Evolutionary conservation across 2,113 vertebrate genomes (phyloP).

Genomic region (Dolichotis patagonum): DNA sequence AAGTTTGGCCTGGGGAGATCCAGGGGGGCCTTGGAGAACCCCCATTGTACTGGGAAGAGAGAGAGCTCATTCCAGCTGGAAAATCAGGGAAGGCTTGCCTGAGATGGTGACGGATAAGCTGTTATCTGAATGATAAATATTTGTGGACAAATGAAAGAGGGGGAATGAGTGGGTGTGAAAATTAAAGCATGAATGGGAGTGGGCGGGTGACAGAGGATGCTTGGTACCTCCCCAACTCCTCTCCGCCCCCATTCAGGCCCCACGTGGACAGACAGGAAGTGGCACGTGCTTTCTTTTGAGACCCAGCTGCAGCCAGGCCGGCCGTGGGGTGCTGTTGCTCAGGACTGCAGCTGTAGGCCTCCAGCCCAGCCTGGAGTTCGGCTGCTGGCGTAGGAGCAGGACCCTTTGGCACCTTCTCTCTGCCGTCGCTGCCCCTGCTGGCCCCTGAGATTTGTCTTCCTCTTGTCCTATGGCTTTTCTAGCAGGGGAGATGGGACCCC

Average conservation of each 20-base stretch:
- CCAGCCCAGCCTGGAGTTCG: neutral
- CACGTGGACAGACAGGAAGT: neutral
- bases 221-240: neutral
- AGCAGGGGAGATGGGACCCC: neutral
- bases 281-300: neutral
- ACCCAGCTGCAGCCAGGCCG: neutral
- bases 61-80: neutral
- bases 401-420: neutral
- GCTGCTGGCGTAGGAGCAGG: neutral
- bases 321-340: neutral
- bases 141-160: neutral
- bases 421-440: slow-evolving; percentile 26
- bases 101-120: neutral
- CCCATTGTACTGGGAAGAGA: neutral
- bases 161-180: neutral
- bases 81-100: neutral
- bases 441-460: neutral
- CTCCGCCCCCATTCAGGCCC: accelerated
- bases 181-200: neutral
- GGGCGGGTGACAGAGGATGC: neutral
- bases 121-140: neutral
- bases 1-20: neutral
- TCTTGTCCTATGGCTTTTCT: neutral
- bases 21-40: neutral
- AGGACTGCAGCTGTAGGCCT: neutral